A percentile compares a stretch with the other conserved stretches of the same genome.
Conservation (phyloP, 1,140 invertebrate genomes). For the Drosophila biarmipes region DNA sequence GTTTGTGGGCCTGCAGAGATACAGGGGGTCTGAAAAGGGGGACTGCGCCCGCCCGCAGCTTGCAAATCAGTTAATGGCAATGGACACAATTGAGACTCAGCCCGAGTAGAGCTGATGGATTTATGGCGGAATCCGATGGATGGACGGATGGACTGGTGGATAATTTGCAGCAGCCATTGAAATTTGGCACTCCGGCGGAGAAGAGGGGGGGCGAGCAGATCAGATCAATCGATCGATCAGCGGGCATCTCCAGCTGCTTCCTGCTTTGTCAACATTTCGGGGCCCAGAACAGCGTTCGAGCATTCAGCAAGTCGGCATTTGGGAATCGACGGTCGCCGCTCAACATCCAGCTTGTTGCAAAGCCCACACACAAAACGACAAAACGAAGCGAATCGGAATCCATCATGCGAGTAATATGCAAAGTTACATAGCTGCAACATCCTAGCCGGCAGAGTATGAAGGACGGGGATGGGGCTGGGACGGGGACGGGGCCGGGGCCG, state of each 20-base stretch:
- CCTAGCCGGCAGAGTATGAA: constrained; percentile 19
- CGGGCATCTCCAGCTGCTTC: constrained; percentile 48
- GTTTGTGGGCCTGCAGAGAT: neutral
- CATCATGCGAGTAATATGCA: constrained; percentile 80
- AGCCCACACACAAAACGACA: constrained; percentile 72
- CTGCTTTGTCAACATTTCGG: constrained; percentile 52
- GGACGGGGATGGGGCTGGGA: constrained; percentile 3
- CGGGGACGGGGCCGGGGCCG: constrained; percentile 13
- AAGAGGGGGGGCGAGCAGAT: constrained; percentile 2
- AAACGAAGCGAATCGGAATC: constrained; percentile 69
- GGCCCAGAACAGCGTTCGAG: constrained; percentile 22
- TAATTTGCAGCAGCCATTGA: constrained; percentile 33
- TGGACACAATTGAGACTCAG: constrained; percentile 46
- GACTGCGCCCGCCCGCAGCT: constrained; percentile 37
- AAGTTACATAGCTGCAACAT: constrained; percentile 52
- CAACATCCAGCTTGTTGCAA: constrained; percentile 46
- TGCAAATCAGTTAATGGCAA: constrained; percentile 62
- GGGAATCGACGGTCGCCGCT: constrained; percentile 17
- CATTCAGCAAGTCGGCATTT: constrained; percentile 16
- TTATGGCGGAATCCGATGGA: constrained; percentile 40
- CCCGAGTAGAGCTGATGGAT: constrained; percentile 24
- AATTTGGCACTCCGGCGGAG: constrained; percentile 29
- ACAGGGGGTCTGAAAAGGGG: neutral
- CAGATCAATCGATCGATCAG: constrained; percentile 29
- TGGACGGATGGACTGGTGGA: constrained; percentile 21